Evolutionary conservation across 2,113 vertebrate species (phyloP).

Genomic region (Zapus hudsonius): DNA sequence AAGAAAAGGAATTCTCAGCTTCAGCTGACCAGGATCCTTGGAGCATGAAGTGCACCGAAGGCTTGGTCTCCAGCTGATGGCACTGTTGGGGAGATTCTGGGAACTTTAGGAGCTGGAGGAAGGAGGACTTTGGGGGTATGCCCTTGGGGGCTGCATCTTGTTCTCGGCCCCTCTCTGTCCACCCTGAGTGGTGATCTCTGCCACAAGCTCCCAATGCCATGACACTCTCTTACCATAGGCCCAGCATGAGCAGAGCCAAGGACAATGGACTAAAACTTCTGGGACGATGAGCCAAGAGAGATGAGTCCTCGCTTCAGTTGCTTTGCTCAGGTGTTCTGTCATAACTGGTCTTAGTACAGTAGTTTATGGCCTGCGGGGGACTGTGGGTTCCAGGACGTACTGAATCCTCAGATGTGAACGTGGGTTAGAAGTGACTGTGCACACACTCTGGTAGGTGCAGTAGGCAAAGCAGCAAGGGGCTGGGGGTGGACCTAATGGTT

Average conservation of each 20-base stretch:
- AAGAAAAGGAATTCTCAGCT: background rate
- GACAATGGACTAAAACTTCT: background rate
- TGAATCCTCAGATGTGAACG: slow-evolving; percentile 33
- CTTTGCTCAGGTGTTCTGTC: background rate
- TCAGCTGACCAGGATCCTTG: background rate
- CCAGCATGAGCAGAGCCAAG: background rate
- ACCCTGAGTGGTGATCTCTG: background rate
- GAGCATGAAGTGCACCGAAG: background rate
- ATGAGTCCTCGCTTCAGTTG: background rate
- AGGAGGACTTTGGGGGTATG: background rate
- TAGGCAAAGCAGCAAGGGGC: slow-evolving; percentile 3
- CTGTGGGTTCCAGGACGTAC: background rate
- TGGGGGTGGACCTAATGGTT: background rate
- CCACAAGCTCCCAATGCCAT: background rate
- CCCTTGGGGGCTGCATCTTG: background rate
- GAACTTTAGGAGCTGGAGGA: background rate
- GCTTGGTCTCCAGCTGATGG: background rate
- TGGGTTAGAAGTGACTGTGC: background rate
- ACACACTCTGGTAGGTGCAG: background rate
- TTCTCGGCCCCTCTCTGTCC: background rate
- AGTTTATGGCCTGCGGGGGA: background rate
- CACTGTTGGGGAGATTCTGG: background rate
- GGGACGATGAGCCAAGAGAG: background rate
- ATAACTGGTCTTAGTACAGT: background rate
- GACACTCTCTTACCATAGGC: background rate